Evolutionary conservation across 2,888 invertebrate species (phyloP), one percentile per base, ranked within the genome.

Genomic region (Eurois occulta): DNA sequence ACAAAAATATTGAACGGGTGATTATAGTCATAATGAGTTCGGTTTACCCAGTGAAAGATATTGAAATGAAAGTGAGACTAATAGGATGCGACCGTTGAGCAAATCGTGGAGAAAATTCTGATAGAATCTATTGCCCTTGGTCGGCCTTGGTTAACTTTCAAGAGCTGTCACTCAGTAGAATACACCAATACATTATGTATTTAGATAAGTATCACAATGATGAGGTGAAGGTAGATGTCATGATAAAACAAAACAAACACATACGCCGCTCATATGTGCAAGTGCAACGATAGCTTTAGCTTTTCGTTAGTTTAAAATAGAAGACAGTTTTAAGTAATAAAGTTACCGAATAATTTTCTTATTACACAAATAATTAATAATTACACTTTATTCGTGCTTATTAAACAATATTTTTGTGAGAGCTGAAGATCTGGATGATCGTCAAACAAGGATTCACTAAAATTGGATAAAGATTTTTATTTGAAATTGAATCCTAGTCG

Each of bases 21-120:
- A 90, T 91, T 91, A 90, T 89, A 82, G 66, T 85, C 66, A 83
- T 88, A 88, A 84, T 85, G 75, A 87, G 65, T 70, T 81, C 46
- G 70, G 66, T 78, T 82, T 85, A 78, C 77, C 77, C 83, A 80
- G 90, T 87, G 82, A 91, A 86, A 91, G 92, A 92, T 92, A 93
- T 93, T 94, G 87, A 93, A 94, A 95, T 88, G 96, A 96, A 96
- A 96, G 96, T 96, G 96, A 93, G 90, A 93, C 96, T 94, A 96
- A 96, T 95, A 94, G 91, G 89, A 90, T 90, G 87, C 87, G 88
- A 88, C 86, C 84, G 87, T 78, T 87, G 88, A 87, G 89, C 83
- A 89, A 91, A 90, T 90, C 82, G 89, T 83, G 78, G 90, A 87
- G 91, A 91, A 91, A 91, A 88, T 90, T 88, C 83, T 78, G 83